Percentiles rank a stretch among this genome's conserved stretches.
Evolutionary conservation across 2,797 vertebrate species (phyloP).

Genomic region (Protosalanx chinensis): DNA sequence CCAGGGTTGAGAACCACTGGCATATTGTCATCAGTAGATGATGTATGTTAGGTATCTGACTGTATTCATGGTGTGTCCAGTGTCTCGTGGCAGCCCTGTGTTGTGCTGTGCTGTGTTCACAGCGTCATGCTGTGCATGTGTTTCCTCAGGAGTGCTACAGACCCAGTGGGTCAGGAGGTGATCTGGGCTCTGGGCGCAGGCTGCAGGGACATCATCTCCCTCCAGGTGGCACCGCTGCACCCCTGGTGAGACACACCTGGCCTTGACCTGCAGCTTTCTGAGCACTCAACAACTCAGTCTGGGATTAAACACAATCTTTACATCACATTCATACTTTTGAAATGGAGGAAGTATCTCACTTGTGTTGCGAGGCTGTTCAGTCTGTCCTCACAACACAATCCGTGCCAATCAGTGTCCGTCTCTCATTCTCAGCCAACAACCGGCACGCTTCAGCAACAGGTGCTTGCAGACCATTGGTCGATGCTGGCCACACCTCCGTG

Average conservation of each 20-base stretch:
- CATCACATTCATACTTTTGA: no score
- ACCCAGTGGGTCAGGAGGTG: constrained; percentile 96
- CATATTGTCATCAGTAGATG: no score
- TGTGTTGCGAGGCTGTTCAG: not conserved
- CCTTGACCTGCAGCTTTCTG: no score
- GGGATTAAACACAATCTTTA: no score
- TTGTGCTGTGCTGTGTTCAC: no score
- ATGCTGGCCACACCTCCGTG: constrained; percentile 96
- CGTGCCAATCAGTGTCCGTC: not conserved
- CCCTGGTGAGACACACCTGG: constrained; percentile 82
- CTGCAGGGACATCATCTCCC: constrained; percentile 97
- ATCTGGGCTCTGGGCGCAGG: constrained; percentile 98
- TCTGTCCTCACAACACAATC: no score
- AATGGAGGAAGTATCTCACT: no score
- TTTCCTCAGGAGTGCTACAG: constrained; percentile 86
- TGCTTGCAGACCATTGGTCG: constrained; percentile 97
- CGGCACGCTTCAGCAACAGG: constrained; percentile 94
- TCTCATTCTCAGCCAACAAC: constrained; percentile 85
- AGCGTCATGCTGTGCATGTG: not conserved
- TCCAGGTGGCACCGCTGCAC: constrained; percentile 95
- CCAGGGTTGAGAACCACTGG: no score
- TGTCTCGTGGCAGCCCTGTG: no score
- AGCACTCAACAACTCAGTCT: no score
- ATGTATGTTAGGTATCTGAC: no score
- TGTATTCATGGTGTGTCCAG: no score